Evolutionary conservation across 2,113 vertebrate species (phyloP), one percentile per base, ranked within the genome.

Genomic region (Mustelus asterias): DNA sequence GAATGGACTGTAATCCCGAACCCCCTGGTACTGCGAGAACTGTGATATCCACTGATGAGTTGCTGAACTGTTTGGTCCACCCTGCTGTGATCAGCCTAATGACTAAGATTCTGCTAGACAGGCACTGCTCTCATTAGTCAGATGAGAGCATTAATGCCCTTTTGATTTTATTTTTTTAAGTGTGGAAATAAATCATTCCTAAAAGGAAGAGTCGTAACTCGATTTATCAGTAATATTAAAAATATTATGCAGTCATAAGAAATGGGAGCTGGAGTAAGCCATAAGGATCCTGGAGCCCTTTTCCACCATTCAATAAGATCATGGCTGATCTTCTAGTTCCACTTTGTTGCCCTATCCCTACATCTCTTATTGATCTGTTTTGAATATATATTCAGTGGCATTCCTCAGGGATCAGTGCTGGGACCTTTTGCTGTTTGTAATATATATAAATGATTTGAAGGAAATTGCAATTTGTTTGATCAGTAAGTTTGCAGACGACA

Each of bases 11-110:
- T 44, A 14, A 72, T 48, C 96, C 96, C 96, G 72, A 88, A 16
- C 96, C 96, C 0, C 0, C 69, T 76, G 37, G 95, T 95, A 96
- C 96, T 44, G 67, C 72, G 94, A 78, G 58, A 18, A 58, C 33
- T 29, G 41, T 76, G 6, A 96, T 99, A 96, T 98, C 98, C 90
- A 99, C 98, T 80, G 98, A 99, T 95, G 98, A 99, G 96, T 96
- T 99, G 96, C 96, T 99, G 29, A 98, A 99, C 96, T 99, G 98
- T 96, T 97, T 99, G 97, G 96, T 99, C 96, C 98, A 99, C 97
- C 99, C 99, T 0, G 97, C 97, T 24, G 97, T 99, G 96, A 97
- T 98, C 76, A 96, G 96, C 88, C 96, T 97, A 44, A 98, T 99
- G 96, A 97, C 98, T 69, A 97, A 96, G 96, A 98, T 99, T 86